Evolutionary conservation across 2,888 invertebrate genomes (phyloP).

Genomic region (Pheosia gnoma): DNA sequence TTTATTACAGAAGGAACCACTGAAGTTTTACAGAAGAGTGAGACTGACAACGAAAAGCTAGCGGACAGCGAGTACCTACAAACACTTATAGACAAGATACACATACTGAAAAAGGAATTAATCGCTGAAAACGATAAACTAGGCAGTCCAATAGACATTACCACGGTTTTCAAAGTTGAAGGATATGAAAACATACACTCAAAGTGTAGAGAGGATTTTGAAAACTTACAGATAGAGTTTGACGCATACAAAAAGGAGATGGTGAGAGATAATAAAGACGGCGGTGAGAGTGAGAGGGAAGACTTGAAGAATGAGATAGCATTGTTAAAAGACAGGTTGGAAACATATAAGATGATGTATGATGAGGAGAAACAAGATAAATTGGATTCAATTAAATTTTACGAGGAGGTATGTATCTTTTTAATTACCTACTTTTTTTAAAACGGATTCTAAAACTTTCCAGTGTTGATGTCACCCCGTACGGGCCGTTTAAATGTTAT

Average conservation of each 20-base stretch:
- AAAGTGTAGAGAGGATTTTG: slow-evolving; percentile 87
- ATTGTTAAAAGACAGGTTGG: slow-evolving; percentile 87
- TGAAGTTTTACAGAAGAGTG: slow-evolving; percentile 60
- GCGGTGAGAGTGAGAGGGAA: slow-evolving; percentile 62
- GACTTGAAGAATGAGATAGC: slow-evolving; percentile 85
- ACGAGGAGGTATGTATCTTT: slow-evolving; percentile 72
- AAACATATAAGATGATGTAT: slow-evolving; percentile 85
- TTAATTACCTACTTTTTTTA: too few species aligned
- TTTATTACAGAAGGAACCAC: slow-evolving; percentile 39
- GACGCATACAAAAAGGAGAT: slow-evolving; percentile 85
- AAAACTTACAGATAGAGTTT: slow-evolving; percentile 86
- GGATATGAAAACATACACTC: slow-evolving; percentile 74
- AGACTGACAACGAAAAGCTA: slow-evolving; percentile 75
- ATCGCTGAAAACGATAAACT: slow-evolving; percentile 84
- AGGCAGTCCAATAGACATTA: slow-evolving; percentile 85
- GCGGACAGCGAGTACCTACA: slow-evolving; percentile 81
- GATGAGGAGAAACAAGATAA: slow-evolving; percentile 86
- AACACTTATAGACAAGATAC: slow-evolving; percentile 86
- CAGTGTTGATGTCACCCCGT: too few species aligned
- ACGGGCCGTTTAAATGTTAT: too few species aligned
- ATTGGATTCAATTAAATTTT: slow-evolving; percentile 83
- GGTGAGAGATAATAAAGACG: slow-evolving; percentile 48
- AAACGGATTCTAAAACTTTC: too few species aligned
- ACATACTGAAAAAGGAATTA: slow-evolving; percentile 85
- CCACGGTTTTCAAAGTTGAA: slow-evolving; percentile 77